Base-by-base conservation (phyloP, 2,888 invertebrate species). In the Proisotoma minuta region DNA sequence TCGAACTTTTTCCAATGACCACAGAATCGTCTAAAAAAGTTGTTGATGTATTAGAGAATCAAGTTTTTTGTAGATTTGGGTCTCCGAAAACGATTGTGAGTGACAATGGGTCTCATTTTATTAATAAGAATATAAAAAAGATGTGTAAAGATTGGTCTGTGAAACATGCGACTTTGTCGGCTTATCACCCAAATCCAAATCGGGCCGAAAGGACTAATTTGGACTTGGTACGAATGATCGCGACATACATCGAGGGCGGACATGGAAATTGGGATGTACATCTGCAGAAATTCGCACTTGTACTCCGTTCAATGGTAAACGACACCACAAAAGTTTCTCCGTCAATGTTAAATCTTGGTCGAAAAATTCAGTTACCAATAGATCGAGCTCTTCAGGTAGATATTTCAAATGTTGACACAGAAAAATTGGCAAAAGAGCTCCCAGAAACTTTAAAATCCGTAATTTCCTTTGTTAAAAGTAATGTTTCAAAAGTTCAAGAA, bases 51-150 rank as follows among this genome's bases (percentile, higher is more conserved):
- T 34, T 73, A 5, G 51, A 74, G 10, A 54, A 62, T 24, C 23
- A 24, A 22, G 47, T 65, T 3, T 70, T 73, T 24, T 62, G 57
- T 24, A 26, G 69, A 15, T 69, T 59, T 50, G 70, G 71, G 12
- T 12, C 51, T 10, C 69, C 71, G 20, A 23, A 48, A 28, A 18
- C n/a, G 34, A 23, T 63, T 3, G 22, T 59, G 1, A 26, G 40
- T 1, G 60, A 63, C 12, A 68, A 66, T 34, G 73, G 68, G 2
- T 47, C 57, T 1, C 58, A 71, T 49, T 73, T 71, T 49, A 50
- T 27, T 3, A 52, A 62, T 8, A 61, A 63, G 27, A 24, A 34
- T 5, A 49, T 71, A 39, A 29, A 58, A 26, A 39, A 43, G 5
- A 34, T 65, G 22, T 68, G 68, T 23, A 26, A 43, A 20, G 39